Base-by-base conservation (phyloP, 1,140 invertebrate species). In the Campoletis sonorensis region DNA sequence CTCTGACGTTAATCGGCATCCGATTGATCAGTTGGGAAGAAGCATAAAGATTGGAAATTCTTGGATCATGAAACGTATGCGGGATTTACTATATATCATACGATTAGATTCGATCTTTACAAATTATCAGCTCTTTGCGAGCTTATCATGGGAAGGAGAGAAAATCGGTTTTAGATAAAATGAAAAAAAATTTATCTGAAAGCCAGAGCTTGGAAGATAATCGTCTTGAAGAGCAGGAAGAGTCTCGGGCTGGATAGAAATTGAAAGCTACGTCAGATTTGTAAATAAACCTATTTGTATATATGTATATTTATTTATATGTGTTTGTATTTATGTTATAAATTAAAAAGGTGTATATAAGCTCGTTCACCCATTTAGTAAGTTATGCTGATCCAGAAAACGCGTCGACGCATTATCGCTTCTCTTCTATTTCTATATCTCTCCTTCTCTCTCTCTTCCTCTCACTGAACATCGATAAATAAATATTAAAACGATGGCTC, bases 401-500 rank as follows among this genome's bases (percentile, higher is more conserved):
- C 64, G 77, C 82, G 64, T 71, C 70, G 70, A 81, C 79, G 58
- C 58, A 77, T 68, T 76, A 80, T 75, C 78, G 68, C 77, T 73
- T 58, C 16, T 30, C 33, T 26, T 26, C 21, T 27, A 15, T 26
- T 68, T 51, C 11, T 15, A 13, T 71, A 5, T 10, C 40, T 45
- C 40, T 45, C 40, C 13, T 13, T 45, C 40, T 45, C 40, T 3
- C 40, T 45, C 40, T 45, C 40, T 45, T 0, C 11, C 40, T 45
- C 40, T 21, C 21, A 54, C 16, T n/a, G 73, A 81, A 64, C 72
- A 81, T 82, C 83, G 79, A 83, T 86, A 84, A 84, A 87, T 87
- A 87, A 87, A 87, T 85, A 87, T 87, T 85, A 85, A 83, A 79
- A 72, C 51, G 79, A 83, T 86, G 86, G 84, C 84, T 86, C 86